Evolutionary conservation across 2,113 vertebrate species (phyloP), one percentile per base, ranked within the genome.

Genomic region (Camelus dromedarius): DNA sequence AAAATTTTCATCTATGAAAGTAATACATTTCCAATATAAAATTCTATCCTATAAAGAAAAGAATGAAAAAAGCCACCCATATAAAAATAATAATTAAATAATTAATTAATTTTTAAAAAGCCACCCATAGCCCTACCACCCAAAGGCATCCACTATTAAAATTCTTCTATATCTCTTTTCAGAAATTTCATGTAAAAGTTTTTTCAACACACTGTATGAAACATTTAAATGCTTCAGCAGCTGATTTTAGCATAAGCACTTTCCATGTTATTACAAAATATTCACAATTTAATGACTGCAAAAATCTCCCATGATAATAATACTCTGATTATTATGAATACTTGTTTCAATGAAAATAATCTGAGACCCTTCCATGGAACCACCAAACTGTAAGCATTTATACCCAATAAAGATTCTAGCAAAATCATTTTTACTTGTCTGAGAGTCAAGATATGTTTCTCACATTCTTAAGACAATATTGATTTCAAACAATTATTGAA

Each of bases 81-180:
- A 42, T 42, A 42, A 42, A 42, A 42, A 42, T 42, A 42, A 42
- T 42, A 42, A 42, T 42, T 42, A 42, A 42, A 42, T 42, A 42
- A 42, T 42, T 42, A 42, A 42, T 42, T 42, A 42, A 42, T 42
- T 42, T 42, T 42, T 42, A 42, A 42, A 42, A 42, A 42, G 38
- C 38, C 42, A 72, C 38, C 20, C 26, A 84, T 24, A 70, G 88
- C 28, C 58, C 30, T 93, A 50, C 46, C 20, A 93, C 46, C 48
- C 46, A 88, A 94, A 94, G 56, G 42, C 95, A 94, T 66, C 28
- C 28, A 90, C 32, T 58, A 77, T 75, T 91, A 97, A 94, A 82
- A 24, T n/a, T 46, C 84, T 95, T 66, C 83, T 62, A 12, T 69
- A 91, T 62, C 94, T 93, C 20, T 20, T 91, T 93, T 93, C 54